phyloP scores from a whole-genome alignment of 2,888 invertebrate genomes.

The Lepidocyrtinus sp. region DNA sequence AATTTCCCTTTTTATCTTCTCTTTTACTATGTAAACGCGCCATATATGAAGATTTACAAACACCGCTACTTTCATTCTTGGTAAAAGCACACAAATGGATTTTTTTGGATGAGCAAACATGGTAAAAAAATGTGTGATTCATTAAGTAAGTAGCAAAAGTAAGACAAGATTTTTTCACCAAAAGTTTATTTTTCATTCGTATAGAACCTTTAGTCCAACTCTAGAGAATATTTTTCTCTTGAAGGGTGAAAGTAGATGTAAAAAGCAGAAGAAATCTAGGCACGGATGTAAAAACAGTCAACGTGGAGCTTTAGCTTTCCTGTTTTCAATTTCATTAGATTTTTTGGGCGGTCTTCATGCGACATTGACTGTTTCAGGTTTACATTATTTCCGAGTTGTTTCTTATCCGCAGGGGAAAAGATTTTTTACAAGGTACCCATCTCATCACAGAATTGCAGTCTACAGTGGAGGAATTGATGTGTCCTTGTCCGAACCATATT shows the following conservation, averaged over 20 bases:
- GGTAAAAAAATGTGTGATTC: conserved; percentile 49
- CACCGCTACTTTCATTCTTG: not conserved
- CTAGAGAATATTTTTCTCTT: not conserved
- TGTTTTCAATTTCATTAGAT: not conserved
- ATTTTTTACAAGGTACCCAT: too few relatives aligned
- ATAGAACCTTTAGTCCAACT: too few relatives aligned
- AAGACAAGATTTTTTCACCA: conserved; percentile 21
- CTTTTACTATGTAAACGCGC: not conserved
- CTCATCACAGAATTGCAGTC: too few relatives aligned
- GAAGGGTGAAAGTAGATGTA: not conserved
- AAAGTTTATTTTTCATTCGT: conserved; percentile 1
- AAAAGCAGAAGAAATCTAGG: not conserved
- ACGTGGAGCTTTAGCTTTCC: not conserved
- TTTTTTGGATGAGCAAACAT: conserved; percentile 29
- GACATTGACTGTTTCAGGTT: not conserved
- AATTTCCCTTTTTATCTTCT: not conserved
- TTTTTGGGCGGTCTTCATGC: not conserved
- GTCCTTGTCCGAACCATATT: not conserved
- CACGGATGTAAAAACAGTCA: not conserved
- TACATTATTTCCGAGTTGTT: not conserved
- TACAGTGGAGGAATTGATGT: conserved; percentile 1
- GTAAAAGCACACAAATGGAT: not conserved
- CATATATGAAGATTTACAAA: not conserved
- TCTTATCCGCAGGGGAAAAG: too few relatives aligned
- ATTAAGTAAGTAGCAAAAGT: conserved; percentile 36